A percentile compares a stretch with the other conserved stretches of the same genome.
Evolutionary conservation across 2,888 invertebrate genomes (phyloP).

Genomic region (Apamea monoglypha): DNA sequence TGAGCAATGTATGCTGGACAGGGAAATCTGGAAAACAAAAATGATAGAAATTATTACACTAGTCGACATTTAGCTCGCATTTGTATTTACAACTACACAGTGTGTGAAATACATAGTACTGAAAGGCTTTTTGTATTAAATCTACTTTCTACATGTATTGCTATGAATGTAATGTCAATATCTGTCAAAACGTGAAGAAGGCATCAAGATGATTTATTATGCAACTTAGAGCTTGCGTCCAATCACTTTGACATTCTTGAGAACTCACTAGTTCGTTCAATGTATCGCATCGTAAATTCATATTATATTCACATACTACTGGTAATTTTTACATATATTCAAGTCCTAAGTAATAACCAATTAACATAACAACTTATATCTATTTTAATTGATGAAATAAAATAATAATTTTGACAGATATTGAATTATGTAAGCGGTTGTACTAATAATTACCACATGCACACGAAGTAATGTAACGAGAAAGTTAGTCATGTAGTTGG

Average conservation of each 20-base stretch:
- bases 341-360: not conserved
- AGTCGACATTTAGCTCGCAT: not conserved
- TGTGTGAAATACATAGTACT: not conserved
- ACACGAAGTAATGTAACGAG: constrained; percentile 50
- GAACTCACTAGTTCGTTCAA: not conserved
- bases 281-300: constrained; percentile 1
- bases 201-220: constrained; percentile 29
- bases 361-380: not conserved
- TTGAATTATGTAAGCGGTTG: constrained; percentile 32
- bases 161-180: constrained; percentile 35
- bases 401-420: constrained; percentile 43
- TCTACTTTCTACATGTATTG: constrained; percentile 48
- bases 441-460: constrained; percentile 36
- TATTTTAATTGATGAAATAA: not conserved
- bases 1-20: constrained; percentile 77
- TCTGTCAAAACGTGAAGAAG: constrained; percentile 47
- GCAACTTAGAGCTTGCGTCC: not conserved
- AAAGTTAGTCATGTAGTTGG: constrained; percentile 69
- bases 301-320: not conserved
- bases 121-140: constrained; percentile 3
- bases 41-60: constrained; percentile 14
- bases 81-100: constrained; percentile 29
- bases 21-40: constrained; percentile 82
- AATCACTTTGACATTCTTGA: constrained; percentile 30
- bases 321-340: no score